Evolutionary conservation across 2,113 vertebrate genomes (phyloP), one percentile per base, ranked within the genome.

Genomic region (Tonatia bakeri): DNA sequence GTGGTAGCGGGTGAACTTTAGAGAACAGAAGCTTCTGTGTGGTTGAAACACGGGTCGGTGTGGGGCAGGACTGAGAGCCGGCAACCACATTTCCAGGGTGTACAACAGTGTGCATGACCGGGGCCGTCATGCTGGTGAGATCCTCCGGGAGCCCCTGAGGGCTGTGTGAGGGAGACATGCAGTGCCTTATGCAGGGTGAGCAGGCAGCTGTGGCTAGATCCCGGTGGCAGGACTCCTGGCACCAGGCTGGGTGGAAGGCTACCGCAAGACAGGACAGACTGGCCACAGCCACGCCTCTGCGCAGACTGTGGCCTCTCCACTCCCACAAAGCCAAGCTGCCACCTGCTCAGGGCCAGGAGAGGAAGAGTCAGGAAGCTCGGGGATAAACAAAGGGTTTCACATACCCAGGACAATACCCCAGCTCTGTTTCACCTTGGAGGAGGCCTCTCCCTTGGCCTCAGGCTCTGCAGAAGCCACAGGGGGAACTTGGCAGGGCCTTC

Each of bases 371-470:
- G 65, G 84, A 81, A 87, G 45, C 72, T 7, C 28, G 17, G 10
- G 9, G 11, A 54, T 1, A 91, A 47, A 96, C 90, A 96, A 94
- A 95, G 77, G 47, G 76, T 31, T 92, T 95, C 93, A 95, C 87
- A 95, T 11, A 10, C 5, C 5, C n/a, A 75, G 52, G 80, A 97
- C 93, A 96, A 84, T 94, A 90, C 43, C 26, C 17, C 2, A 7
- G n/a, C 95, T 95, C 85, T 94, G 26, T 90, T 67, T 96, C 33
- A 1, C 33, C 28, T 4, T 33, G 45, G 36, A 82, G 45, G 36
- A 70, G 65, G 59, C 52, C 70, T 88, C 94, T 95, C 65, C 61
- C 54, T 19, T 45, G 50, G 52, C 94, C 90, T 1, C 31, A 16
- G 70, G 92, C 76, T 52, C 40, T 72, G 43, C 36, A 80, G 54